These are phyloP conservation scores for Euwallacea similis DNA, from an alignment of 1,140 invertebrate genomes.

Conservation along the genomic window DNA sequence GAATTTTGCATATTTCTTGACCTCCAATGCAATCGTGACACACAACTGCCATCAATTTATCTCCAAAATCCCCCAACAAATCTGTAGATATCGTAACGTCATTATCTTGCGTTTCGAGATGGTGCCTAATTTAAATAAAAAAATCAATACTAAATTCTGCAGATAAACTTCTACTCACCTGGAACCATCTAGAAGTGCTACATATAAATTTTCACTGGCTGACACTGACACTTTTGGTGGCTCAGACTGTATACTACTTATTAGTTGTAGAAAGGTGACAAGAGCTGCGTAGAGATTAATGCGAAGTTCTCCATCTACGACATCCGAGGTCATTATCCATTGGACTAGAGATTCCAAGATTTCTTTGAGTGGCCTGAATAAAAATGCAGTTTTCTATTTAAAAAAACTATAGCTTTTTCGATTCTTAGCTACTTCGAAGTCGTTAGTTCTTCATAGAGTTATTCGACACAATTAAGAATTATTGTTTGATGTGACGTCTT, in stretches of 20 bases:
- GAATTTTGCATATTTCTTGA: constrained; percentile 87
- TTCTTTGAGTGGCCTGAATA: constrained; percentile 59
- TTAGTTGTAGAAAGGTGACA: constrained; percentile 76
- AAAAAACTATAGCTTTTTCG: neutral
- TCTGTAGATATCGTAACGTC: constrained; percentile 41
- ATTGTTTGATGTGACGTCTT: too few relatives aligned
- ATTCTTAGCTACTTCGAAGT: neutral
- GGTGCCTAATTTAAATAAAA: too few relatives aligned
- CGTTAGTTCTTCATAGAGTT: too few relatives aligned
- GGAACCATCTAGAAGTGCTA: constrained; percentile 66
- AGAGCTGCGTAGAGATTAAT: constrained; percentile 82
- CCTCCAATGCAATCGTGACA: constrained; percentile 82
- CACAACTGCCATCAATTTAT: constrained; percentile 79
- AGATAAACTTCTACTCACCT: constrained; percentile 20
- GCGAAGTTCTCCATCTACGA: constrained; percentile 74
- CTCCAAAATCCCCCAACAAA: constrained; percentile 62
- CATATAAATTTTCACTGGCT: constrained; percentile 51
- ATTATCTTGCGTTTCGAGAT: constrained; percentile 19
- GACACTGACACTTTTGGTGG: constrained; percentile 40
- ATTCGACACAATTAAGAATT: too few relatives aligned
- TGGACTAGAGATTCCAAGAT: constrained; percentile 70
- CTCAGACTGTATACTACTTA: constrained; percentile 56
- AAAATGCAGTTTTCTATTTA: neutral
- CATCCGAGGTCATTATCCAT: constrained; percentile 71
- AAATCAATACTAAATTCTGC: too few relatives aligned